A percentile compares a stretch with the other conserved stretches of the same genome.
These are phyloP conservation scores for Philonicus albiceps DNA, from an alignment of 2,888 invertebrate species.

Conservation along the genomic window DNA sequence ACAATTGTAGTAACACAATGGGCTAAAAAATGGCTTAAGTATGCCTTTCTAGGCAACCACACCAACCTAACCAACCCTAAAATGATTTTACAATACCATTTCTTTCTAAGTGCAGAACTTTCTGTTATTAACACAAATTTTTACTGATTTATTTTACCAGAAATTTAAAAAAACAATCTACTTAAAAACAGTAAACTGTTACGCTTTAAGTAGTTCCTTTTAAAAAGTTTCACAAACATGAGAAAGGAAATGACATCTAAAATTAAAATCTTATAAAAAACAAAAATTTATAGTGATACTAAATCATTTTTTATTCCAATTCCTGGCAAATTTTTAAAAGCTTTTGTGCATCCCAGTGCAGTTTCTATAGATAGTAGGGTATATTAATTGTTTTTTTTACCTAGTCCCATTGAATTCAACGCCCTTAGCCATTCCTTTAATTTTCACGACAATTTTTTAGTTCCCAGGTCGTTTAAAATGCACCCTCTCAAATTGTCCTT, in stretches of 20 bases:
- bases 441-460: not conserved
- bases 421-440: not conserved
- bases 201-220: too few relatives aligned
- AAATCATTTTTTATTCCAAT: too few relatives aligned
- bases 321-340: not conserved
- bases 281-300: not conserved
- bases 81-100: too few relatives aligned
- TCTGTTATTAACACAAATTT: too few relatives aligned
- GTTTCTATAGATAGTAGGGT: not conserved
- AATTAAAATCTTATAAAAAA: not conserved
- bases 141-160: too few relatives aligned
- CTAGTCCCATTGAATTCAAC: not conserved
- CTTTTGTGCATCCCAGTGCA: not conserved
- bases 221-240: not conserved
- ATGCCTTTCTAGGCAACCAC: too few relatives aligned
- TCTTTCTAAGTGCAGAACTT: too few relatives aligned
- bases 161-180: not conserved
- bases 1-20: too few relatives aligned
- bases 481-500: not conserved
- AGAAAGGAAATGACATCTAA: not conserved
- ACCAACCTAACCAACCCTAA: too few relatives aligned
- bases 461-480: not conserved
- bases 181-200: not conserved
- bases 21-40: too few relatives aligned
- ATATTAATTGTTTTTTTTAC: not conserved